phyloP scores from a whole-genome alignment of 1,140 invertebrate genomes.

The Cephus cinctus region DNA sequence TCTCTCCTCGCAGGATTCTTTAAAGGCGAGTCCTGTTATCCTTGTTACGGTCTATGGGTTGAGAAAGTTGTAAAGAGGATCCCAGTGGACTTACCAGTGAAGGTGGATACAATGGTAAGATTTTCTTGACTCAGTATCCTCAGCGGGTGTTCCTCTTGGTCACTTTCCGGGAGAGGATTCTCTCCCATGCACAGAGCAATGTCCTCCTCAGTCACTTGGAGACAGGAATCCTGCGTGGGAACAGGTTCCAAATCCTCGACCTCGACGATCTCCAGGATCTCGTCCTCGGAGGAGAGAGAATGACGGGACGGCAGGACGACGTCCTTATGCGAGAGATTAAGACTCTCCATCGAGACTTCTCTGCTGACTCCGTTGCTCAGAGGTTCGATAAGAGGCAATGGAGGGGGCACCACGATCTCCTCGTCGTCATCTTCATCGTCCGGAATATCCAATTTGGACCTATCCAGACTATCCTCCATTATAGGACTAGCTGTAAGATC shows the following conservation, averaged over 20 bases:
- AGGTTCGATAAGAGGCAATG: constrained; percentile 72
- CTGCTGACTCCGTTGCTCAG: constrained; percentile 64
- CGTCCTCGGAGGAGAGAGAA: constrained; percentile 60
- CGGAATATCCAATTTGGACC: constrained; percentile 33
- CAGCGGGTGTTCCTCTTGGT: constrained; percentile 78
- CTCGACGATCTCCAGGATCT: constrained; percentile 80
- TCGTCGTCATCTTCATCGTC: constrained; percentile 68
- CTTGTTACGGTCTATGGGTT: too few species aligned
- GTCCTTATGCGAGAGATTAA: constrained; percentile 61
- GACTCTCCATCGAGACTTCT: constrained; percentile 76
- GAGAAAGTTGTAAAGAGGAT: too few species aligned
- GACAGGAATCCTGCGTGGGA: constrained; percentile 77
- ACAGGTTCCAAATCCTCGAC: constrained; percentile 79
- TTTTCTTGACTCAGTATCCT: constrained; percentile 87
- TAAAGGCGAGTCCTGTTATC: too few species aligned
- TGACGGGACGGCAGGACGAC: constrained; percentile 44
- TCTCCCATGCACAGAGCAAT: constrained; percentile 85
- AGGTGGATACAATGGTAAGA: constrained; percentile 83
- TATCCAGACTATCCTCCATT: constrained; percentile 41
- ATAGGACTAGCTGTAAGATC: constrained; percentile 40
- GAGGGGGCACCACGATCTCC: constrained; percentile 73
- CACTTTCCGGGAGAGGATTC: constrained; percentile 70
- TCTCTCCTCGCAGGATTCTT: too few species aligned
- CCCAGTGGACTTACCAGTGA: constrained; percentile 59
- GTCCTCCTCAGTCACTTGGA: constrained; percentile 90